phyloP scores from a whole-genome alignment of 1,140 invertebrate species.

The Bemisia tabaci region DNA sequence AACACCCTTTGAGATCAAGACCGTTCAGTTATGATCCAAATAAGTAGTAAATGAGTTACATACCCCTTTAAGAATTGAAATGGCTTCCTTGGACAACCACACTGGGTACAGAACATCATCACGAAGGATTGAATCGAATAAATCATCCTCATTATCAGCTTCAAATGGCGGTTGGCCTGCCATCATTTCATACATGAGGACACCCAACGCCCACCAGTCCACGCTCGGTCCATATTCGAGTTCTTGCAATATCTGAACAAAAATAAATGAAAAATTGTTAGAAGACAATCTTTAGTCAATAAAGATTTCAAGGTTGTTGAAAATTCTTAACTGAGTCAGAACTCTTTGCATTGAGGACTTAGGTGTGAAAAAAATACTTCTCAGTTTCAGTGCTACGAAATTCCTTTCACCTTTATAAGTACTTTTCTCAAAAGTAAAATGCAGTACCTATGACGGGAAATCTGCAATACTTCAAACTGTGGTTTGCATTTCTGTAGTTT shows the following conservation, averaged over 20 bases:
- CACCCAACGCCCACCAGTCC: slow-evolving; percentile 97
- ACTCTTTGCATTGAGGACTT: not conserved
- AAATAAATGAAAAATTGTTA: slow-evolving; percentile 3
- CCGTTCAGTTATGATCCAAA: too few species aligned
- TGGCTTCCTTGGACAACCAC: slow-evolving; percentile 91
- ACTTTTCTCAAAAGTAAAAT: too few species aligned
- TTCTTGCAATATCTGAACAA: slow-evolving; percentile 69
- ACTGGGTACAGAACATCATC: slow-evolving; percentile 98
- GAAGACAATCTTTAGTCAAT: not conserved
- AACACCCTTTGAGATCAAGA: too few species aligned
- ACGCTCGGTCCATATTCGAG: slow-evolving; percentile 94
- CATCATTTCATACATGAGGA: slow-evolving; percentile 99
- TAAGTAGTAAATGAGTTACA: slow-evolving; percentile 6
- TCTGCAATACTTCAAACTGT: too few species aligned
- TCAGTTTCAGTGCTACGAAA: not conserved
- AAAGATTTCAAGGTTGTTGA: not conserved
- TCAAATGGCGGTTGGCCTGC: slow-evolving; percentile 98
- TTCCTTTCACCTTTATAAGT: too few species aligned
- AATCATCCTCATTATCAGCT: slow-evolving; percentile 97
- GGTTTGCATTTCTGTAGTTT: too few species aligned
- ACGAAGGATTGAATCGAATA: slow-evolving; percentile 96
- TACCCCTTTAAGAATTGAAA: slow-evolving; percentile 84
- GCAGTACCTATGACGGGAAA: too few species aligned
- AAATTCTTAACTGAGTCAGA: not conserved
- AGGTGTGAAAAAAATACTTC: not conserved